Conservation (phyloP, 2,797 vertebrate species). For the Adrianichthys oophorus region DNA sequence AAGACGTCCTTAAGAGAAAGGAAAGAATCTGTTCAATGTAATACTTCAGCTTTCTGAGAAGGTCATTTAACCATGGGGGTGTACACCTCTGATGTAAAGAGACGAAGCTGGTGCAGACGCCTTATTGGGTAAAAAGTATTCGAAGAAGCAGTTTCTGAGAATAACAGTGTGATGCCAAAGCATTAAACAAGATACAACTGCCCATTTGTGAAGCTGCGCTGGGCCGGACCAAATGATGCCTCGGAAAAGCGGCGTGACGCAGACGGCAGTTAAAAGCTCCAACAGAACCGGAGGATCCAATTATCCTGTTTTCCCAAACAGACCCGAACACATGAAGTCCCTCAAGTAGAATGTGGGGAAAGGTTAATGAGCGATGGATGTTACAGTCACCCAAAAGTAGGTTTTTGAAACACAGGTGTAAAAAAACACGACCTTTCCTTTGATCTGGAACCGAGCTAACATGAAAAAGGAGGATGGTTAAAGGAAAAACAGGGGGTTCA, state of each 20-base stretch:
- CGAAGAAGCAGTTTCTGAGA: background rate
- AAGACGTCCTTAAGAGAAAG: slow-evolving; percentile 18
- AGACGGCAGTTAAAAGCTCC: slow-evolving; percentile 35
- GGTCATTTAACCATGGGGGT: slow-evolving; percentile 27
- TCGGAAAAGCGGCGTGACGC: slow-evolving; percentile 60
- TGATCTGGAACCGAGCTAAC: too few relatives aligned
- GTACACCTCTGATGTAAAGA: slow-evolving; percentile 30
- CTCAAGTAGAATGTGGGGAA: slow-evolving; percentile 20
- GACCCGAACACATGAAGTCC: slow-evolving; percentile 42
- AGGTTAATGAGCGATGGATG: background rate
- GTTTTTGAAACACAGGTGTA: too few relatives aligned
- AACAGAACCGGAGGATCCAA: slow-evolving; percentile 52
- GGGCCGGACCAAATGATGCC: slow-evolving; percentile 46
- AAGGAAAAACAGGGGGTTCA: too few relatives aligned
- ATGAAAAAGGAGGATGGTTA: too few relatives aligned
- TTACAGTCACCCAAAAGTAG: too few relatives aligned
- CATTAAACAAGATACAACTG: slow-evolving; percentile 44
- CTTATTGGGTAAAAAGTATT: slow-evolving; percentile 34
- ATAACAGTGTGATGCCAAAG: slow-evolving; percentile 39
- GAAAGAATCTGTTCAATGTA: slow-evolving; percentile 30
- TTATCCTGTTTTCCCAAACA: slow-evolving; percentile 53
- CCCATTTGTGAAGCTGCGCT: slow-evolving; percentile 25
- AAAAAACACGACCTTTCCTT: too few relatives aligned
- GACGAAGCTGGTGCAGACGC: slow-evolving; percentile 32
- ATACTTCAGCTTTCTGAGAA: slow-evolving; percentile 27